Conservation (phyloP, 1,140 invertebrate species). For the Telenomus remus region DNA sequence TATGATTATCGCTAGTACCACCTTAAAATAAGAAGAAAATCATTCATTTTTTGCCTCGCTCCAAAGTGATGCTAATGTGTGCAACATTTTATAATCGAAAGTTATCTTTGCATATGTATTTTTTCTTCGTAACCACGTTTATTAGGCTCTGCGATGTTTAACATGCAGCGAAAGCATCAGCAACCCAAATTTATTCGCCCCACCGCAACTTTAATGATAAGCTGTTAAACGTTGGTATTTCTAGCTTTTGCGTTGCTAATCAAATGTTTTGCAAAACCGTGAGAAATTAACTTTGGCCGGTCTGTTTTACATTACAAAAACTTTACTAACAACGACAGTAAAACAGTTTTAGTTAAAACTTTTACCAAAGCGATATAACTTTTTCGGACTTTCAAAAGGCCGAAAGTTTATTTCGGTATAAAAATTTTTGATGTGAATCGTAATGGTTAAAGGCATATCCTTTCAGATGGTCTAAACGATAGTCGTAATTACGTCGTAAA, state of each 20-base stretch:
- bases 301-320: no score
- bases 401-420: constrained; percentile 20
- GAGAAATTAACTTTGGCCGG: constrained; percentile 25
- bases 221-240: constrained; percentile 22
- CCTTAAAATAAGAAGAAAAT: no score
- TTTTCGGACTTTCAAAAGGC: neutral
- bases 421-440: constrained; percentile 1
- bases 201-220: constrained; percentile 52
- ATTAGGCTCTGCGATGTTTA: constrained; percentile 22
- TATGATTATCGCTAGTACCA: no score
- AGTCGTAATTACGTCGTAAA: constrained; percentile 15
- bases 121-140: constrained; percentile 1
- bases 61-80: constrained; percentile 1
- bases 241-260: constrained; percentile 12
- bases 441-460: neutral
- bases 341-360: neutral
- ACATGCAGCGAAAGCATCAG: constrained; percentile 27
- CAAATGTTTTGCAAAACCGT: constrained; percentile 39
- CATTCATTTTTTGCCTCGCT: neutral
- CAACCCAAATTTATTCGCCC: constrained; percentile 52
- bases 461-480: constrained; percentile 7
- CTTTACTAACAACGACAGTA: no score
- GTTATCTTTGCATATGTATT: constrained; percentile 17
- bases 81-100: constrained; percentile 18
- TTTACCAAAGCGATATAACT: neutral